phyloP scores from a whole-genome alignment of 2,888 invertebrate genomes.

The Cyclophora albipunctata region DNA sequence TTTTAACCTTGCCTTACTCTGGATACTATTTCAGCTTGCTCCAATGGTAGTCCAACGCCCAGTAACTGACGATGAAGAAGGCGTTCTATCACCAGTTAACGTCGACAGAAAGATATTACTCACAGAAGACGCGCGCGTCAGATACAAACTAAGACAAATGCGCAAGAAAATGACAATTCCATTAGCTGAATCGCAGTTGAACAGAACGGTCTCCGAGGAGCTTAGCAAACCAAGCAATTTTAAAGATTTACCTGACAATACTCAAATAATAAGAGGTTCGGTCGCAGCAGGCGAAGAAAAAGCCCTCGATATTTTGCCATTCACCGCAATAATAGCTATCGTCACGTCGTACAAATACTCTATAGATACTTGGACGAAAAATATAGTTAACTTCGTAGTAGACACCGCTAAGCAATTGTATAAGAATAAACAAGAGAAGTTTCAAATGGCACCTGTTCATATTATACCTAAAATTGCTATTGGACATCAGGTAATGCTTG shows the following conservation, averaged over 20 bases:
- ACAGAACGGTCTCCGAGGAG: constrained; percentile 62
- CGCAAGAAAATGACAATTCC: constrained; percentile 53
- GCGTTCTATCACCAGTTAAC: constrained; percentile 36
- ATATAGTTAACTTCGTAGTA: constrained; percentile 76
- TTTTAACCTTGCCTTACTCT: too few species aligned
- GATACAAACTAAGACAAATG: constrained; percentile 54
- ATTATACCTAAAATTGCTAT: constrained; percentile 77
- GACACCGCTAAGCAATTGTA: constrained; percentile 59
- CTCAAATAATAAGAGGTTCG: constrained; percentile 73
- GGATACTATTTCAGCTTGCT: constrained; percentile 32
- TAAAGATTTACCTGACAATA: constrained; percentile 73
- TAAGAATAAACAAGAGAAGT: constrained; percentile 52
- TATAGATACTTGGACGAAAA: constrained; percentile 75
- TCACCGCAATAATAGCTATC: constrained; percentile 75
- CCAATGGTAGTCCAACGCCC: constrained; percentile 21
- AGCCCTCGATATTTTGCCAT: constrained; percentile 61
- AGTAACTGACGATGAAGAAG: constrained; percentile 47
- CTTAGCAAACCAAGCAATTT: constrained; percentile 75
- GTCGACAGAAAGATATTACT: constrained; percentile 52
- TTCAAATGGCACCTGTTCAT: constrained; percentile 70
- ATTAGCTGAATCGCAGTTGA: constrained; percentile 34
- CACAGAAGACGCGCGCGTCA: constrained; percentile 52
- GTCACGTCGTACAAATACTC: constrained; percentile 77
- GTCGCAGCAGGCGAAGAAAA: constrained; percentile 46
- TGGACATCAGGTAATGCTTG: constrained; percentile 60